Conservation (phyloP, 2,888 invertebrate genomes). For the Monochamus alternatus region DNA sequence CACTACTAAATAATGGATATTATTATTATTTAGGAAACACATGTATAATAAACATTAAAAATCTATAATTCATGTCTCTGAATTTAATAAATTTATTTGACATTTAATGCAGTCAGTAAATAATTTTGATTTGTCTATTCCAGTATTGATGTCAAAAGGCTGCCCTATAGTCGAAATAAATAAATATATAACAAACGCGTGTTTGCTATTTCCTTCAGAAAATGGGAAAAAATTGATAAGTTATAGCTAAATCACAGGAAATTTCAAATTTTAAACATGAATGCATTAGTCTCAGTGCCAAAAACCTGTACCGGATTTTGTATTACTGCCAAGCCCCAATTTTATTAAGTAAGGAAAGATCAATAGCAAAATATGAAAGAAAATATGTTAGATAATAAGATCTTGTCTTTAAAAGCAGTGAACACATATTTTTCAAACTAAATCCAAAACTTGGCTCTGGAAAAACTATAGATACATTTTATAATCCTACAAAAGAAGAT, state of each 20-base stretch:
- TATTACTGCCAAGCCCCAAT: conserved; percentile 18
- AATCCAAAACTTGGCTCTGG: not conserved
- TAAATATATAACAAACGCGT: conserved; percentile 5
- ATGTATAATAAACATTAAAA: too few relatives aligned
- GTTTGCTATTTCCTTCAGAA: conserved; percentile 5
- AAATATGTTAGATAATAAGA: not conserved
- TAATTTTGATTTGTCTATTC: not conserved
- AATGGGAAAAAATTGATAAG: conserved; percentile 6
- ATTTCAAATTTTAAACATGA: conserved; percentile 28
- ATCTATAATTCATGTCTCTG: too few relatives aligned
- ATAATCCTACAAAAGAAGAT: too few relatives aligned
- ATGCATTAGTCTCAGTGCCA: conserved; percentile 25
- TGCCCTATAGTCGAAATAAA: not conserved
- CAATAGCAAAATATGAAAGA: conserved; percentile 1
- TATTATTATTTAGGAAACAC: too few relatives aligned
- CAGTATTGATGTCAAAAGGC: not conserved
- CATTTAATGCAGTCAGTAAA: not conserved
- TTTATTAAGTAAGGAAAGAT: not conserved
- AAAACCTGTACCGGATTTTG: conserved; percentile 18
- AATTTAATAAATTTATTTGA: not conserved
- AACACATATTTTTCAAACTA: not conserved
- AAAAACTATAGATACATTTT: too few relatives aligned
- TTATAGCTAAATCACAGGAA: conserved; percentile 10
- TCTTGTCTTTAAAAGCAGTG: not conserved
- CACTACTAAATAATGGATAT: too few relatives aligned